Base-by-base conservation (phyloP, 2,113 vertebrate genomes). In the Aspiorhynchus laticeps region DNA sequence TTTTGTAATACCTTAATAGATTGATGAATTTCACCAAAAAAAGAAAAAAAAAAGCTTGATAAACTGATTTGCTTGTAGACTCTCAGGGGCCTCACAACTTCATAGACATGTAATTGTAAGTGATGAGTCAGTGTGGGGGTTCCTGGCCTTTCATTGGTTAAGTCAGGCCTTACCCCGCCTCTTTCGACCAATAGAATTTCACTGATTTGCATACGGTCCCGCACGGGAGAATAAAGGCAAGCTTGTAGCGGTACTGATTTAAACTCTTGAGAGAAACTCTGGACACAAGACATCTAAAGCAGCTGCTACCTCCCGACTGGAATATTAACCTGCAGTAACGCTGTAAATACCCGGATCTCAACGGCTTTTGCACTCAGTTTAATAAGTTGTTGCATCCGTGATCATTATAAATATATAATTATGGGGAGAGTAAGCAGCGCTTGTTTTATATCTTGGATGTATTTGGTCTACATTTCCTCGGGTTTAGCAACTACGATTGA, bases 391-490 rank as follows among this genome's bases (percentile, higher is more conserved):
- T 63, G 31, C 28, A 61, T 6, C 36, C 43, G n/a, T 28, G 19
- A 19, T 21, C 21, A n/a, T 36, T 83, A 80, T 53, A 84, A 46
- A 21, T 46, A 5, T 21, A 26, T 24, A 91, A 95, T 93, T 88
- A 96, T 95, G 95, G 94, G 93, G 87, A 93, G 90, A 81, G 85
- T 90, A 91, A 92, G 88, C 36, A 85, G 89, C 5, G 28, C 7
- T 75, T 88, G 95, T 90, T 89, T 93, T 33, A 83, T 93, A 48
- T 79, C 92, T 90, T 95, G 94, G 94, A 95, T 95, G 90, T 91
- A 88, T 91, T 93, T 93, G 86, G 88, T 87, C 33, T 92, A 91
- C 69, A 85, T 93, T 74, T 90, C 87, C 85, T 89, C 84, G 83
- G 87, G 88, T 89, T 92, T 93, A 88, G 93, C 91, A 86, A 90